phyloP scores from a whole-genome alignment of 2,113 vertebrate genomes.

The Hypanus sabinus region DNA sequence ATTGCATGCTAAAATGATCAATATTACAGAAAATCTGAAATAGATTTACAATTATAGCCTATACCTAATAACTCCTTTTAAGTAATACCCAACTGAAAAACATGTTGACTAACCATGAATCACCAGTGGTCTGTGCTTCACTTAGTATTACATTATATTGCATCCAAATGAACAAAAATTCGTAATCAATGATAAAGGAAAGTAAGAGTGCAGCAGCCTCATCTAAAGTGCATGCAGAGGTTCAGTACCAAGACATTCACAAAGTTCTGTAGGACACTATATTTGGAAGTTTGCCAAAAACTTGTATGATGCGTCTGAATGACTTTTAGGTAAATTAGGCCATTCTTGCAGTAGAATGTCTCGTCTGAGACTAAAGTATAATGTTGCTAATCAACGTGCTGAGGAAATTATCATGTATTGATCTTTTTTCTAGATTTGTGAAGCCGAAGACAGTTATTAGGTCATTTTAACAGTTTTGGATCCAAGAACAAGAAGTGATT shows the following conservation, averaged over 20 bases:
- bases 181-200: background rate
- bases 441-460: too few species aligned
- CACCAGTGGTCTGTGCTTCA: background rate
- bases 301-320: background rate
- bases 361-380: too few species aligned
- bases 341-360: too few species aligned
- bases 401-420: too few species aligned
- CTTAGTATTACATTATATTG: background rate
- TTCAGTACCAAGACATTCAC: background rate
- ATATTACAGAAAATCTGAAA: background rate
- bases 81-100: background rate
- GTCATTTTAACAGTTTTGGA: too few species aligned
- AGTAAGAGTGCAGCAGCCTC: too few species aligned
- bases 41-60: background rate
- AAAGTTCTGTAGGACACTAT: background rate
- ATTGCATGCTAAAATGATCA: background rate
- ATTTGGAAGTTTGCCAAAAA: background rate
- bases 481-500: too few species aligned
- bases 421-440: too few species aligned
- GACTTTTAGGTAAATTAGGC: background rate
- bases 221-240: too few species aligned
- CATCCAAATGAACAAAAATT: background rate
- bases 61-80: background rate
- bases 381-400: too few species aligned
- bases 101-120: background rate